Base-by-base conservation (phyloP, 2,113 vertebrate genomes). In the Heptranchias perlo region DNA sequence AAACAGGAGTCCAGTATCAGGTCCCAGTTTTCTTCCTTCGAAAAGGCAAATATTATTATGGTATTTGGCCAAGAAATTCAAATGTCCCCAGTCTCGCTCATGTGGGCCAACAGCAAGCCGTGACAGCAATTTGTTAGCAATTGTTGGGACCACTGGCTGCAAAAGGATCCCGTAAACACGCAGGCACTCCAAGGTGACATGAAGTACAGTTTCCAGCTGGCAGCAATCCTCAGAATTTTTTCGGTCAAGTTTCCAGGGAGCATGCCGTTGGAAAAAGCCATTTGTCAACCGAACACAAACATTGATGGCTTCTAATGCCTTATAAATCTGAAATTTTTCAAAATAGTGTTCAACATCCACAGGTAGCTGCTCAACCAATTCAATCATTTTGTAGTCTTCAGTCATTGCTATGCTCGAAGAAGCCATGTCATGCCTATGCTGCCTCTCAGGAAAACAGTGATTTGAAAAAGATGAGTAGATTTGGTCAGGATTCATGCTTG, bases 191-290 rank as follows among this genome's bases (percentile, higher is more conserved):
- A 99, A 96, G 0, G 98, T 97, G 3, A 99, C 96, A 0, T 99
- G 98, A 44, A 99, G 97, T 96, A 99, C 96, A 14, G 99, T 99
- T 96, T 99, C 97, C 0, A 98, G 97, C 99, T 99, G 99, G 4
- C 96, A 98, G 87, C 96, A 97, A 62, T 99, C 98, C 0, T 16
- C 21, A 0, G 97, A 96, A n/a, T 97, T 97, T 0, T 96, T 96
- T 3, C 96, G 97, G 44, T 97, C 95, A 0, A 99, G 97, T 96
- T 98, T 99, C 99, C 99, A 99, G 0, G 99, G 99, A 0, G 93
- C 91, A 23, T 99, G 99, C 54, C 99, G 98, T 96, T 99, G 99
- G 96, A 99, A 97, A 96, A 99, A 99, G 3, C 98, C 96, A 0
- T 99, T 99, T 1, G 98, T 99, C 96, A 98, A 98, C 61, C 98